phyloP scores from a whole-genome alignment of 2,797 vertebrate genomes.

The Microhierax caerulescens region DNA sequence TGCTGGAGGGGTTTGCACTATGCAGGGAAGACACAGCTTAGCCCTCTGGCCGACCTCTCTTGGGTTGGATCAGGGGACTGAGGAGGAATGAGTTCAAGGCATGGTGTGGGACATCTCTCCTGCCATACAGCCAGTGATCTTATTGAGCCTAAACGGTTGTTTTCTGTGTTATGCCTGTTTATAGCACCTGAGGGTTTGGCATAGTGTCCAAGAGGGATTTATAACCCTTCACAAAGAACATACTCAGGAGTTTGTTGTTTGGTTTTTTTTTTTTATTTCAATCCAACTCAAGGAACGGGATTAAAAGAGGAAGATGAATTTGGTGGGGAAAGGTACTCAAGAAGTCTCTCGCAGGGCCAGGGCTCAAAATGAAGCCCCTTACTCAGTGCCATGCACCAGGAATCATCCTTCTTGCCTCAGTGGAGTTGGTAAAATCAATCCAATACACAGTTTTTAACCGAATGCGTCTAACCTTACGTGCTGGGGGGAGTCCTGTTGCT shows the following conservation, averaged over 20 bases:
- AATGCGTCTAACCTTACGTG: background rate
- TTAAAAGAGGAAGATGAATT: background rate
- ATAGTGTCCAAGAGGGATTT: background rate
- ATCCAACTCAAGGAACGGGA: background rate
- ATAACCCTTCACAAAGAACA: background rate
- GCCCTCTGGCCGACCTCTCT: background rate
- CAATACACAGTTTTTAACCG: background rate
- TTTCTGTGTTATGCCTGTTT: background rate
- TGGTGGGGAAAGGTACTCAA: background rate
- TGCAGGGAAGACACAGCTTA: background rate
- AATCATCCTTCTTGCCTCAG: background rate
- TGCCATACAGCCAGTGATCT: background rate
- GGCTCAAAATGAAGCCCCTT: background rate
- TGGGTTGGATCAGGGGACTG: background rate
- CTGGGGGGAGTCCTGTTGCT: background rate
- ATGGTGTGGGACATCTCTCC: background rate
- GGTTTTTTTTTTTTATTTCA: background rate
- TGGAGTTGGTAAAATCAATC: background rate
- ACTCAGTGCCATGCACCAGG: rapidly evolving
- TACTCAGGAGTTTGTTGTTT: background rate
- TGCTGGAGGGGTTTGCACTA: background rate
- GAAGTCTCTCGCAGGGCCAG: background rate
- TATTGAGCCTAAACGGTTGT: background rate
- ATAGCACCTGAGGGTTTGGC: background rate
- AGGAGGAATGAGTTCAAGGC: background rate